Conservation (phyloP, 2,113 vertebrate species). For the Hippocampus barbouri region DNA sequence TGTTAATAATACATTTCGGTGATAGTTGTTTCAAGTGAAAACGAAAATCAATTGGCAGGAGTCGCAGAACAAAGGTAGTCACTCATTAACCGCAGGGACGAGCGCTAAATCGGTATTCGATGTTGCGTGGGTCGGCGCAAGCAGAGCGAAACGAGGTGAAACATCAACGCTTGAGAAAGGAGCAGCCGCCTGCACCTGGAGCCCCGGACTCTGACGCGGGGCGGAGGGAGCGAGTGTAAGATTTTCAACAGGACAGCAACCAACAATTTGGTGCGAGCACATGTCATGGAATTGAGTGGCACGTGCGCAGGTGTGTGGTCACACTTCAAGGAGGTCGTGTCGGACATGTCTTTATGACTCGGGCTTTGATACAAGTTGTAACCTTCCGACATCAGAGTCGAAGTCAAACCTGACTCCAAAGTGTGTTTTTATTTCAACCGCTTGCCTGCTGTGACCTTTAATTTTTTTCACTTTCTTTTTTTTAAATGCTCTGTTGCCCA, state of each 20-base stretch:
- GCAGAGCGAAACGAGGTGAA: slow-evolving; percentile 23
- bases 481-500: too few relatives aligned
- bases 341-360: not conserved
- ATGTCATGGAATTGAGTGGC: not conserved
- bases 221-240: not conserved
- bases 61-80: not conserved
- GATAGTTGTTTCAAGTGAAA: not conserved
- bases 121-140: not conserved
- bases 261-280: not conserved
- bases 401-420: too few relatives aligned
- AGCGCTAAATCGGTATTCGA: slow-evolving; percentile 13
- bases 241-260: not conserved
- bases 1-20: not conserved
- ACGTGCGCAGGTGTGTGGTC: not conserved
- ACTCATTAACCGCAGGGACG: slow-evolving; percentile 21
- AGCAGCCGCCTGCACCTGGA: slow-evolving; percentile 43
- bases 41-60: not conserved
- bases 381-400: not conserved
- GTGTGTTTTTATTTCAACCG: too few relatives aligned
- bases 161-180: slow-evolving; percentile 49
- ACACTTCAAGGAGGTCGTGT: not conserved
- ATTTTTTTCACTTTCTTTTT: too few relatives aligned
- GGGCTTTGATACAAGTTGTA: not conserved
- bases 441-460: too few relatives aligned
- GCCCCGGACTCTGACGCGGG: not conserved